Conservation (phyloP, 2,797 vertebrate species). For the Danio kyathit region DNA sequence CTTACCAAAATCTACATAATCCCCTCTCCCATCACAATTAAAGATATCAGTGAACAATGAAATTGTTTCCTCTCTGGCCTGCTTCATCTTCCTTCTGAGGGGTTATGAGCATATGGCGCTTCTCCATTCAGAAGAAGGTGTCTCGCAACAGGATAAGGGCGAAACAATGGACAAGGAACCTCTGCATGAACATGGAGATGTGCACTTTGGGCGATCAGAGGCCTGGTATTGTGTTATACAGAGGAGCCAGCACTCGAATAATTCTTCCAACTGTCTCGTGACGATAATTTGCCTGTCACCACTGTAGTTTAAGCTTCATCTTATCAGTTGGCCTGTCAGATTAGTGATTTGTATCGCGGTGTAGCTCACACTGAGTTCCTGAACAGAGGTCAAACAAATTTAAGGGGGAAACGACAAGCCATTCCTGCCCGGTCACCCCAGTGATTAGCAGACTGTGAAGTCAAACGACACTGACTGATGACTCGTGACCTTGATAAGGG, state of each 20-base stretch:
- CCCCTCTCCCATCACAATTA: conserved; percentile 87
- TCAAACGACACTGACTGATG: conserved; percentile 73
- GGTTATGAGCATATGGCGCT: conserved; percentile 61
- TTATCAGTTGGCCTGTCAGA: conserved; percentile 40
- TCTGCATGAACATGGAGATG: neutral
- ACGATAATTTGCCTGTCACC: conserved; percentile 39
- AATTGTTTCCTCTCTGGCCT: conserved; percentile 86
- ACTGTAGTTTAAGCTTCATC: conserved; percentile 21
- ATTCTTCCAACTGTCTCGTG: conserved; percentile 21
- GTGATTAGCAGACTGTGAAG: conserved; percentile 60
- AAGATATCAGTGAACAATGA: conserved; percentile 88
- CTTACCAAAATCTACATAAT: conserved; percentile 87
- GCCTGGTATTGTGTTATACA: conserved; percentile 3
- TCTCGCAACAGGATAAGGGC: conserved; percentile 37
- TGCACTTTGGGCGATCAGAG: conserved; percentile 7
- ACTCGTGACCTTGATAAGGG: conserved; percentile 83
- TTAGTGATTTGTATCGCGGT: conserved; percentile 18
- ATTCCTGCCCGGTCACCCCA: conserved; percentile 48
- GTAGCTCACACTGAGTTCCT: conserved; percentile 24
- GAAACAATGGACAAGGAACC: conserved; percentile 38
- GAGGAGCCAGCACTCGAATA: conserved; percentile 10
- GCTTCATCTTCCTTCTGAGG: conserved; percentile 78
- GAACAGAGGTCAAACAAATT: conserved; percentile 32
- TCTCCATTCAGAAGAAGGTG: conserved; percentile 31
- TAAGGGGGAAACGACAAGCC: conserved; percentile 46